Percentiles rank a stretch among this genome's conserved stretches.
These are phyloP conservation scores for Lycia hirtaria DNA, from an alignment of 2,888 invertebrate genomes.

Conservation along the genomic window DNA sequence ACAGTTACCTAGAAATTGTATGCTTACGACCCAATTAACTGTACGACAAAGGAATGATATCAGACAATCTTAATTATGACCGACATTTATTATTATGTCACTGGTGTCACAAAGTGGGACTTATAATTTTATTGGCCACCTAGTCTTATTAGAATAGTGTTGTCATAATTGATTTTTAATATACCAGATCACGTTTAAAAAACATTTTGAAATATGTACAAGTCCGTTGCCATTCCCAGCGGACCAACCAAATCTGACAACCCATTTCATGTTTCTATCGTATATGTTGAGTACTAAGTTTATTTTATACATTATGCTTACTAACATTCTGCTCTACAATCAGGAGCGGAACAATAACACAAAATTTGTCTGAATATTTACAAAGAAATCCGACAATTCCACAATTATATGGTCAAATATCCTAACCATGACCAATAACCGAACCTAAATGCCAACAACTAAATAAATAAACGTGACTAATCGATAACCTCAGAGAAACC, in stretches of 20 bases:
- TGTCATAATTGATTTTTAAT: neutral
- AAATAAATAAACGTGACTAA: constrained; percentile 28
- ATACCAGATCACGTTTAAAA: too few relatives aligned
- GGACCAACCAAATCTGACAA: too few relatives aligned
- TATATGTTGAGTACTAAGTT: too few relatives aligned
- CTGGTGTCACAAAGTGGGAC: constrained; percentile 9
- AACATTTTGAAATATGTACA: too few relatives aligned
- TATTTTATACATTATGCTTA: too few relatives aligned
- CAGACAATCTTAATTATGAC: constrained; percentile 19
- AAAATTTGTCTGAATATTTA: neutral
- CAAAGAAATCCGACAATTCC: neutral
- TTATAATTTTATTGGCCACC: constrained; percentile 15
- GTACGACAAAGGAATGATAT: constrained; percentile 20
- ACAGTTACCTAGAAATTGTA: constrained; percentile 19
- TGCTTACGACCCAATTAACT: constrained; percentile 16
- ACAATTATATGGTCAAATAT: constrained; percentile 8
- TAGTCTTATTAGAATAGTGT: neutral
- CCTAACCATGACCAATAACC: constrained; percentile 15
- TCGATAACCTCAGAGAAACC: constrained; percentile 27
- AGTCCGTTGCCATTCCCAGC: too few relatives aligned
- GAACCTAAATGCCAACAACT: constrained; percentile 12
- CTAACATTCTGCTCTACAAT: neutral
- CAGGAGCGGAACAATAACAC: neutral
- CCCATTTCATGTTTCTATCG: too few relatives aligned
- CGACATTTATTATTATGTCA: constrained; percentile 30